Evolutionary conservation across 2,888 invertebrate genomes (phyloP).

Genomic region (Eumacrocentrus americanus): DNA sequence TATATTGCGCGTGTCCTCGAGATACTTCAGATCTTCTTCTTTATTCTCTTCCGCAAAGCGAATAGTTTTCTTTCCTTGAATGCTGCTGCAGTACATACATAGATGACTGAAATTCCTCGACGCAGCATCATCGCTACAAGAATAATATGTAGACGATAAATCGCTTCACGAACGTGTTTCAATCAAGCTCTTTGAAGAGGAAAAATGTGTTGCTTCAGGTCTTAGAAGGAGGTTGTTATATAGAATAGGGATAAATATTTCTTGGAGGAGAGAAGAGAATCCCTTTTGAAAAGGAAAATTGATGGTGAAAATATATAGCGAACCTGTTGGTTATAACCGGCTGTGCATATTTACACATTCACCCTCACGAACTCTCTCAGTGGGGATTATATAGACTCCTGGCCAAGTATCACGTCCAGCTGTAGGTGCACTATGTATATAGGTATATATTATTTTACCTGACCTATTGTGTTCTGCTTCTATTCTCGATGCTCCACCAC

Average conservation of each 20-base stretch:
- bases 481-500: constrained; percentile 1
- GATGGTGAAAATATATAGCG: constrained; percentile 2
- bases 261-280: not conserved
- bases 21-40: constrained; percentile 16
- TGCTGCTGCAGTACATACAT: constrained; percentile 8
- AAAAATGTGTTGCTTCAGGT: too few species aligned
- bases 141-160: not conserved
- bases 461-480: constrained; percentile 18
- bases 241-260: not conserved
- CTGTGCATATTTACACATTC: too few species aligned
- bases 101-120: constrained; percentile 31
- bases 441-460: constrained; percentile 14
- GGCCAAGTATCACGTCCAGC: constrained; percentile 16
- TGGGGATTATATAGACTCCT: too few species aligned
- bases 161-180: not conserved
- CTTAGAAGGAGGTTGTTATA: too few species aligned
- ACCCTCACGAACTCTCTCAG: too few species aligned
- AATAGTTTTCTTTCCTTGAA: too few species aligned
- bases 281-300: not conserved
- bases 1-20: constrained; percentile 22
- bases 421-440: not conserved
- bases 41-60: constrained; percentile 2
- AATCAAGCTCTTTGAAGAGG: too few species aligned
- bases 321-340: constrained; percentile 22
- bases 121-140: constrained; percentile 22